Evolutionary conservation across 2,888 invertebrate genomes (phyloP).

Genomic region (Synergus umbraculus): DNA sequence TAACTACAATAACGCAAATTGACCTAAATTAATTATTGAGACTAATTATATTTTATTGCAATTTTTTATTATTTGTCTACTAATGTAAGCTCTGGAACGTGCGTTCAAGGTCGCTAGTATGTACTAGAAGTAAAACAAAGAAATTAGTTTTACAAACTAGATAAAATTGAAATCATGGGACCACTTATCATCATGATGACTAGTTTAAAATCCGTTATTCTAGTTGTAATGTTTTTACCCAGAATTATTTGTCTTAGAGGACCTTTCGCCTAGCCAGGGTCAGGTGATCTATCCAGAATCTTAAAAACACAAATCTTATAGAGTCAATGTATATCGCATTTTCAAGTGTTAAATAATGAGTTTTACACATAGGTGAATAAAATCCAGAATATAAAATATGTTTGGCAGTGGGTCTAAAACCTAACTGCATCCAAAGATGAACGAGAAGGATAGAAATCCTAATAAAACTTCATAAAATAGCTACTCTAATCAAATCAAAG

Average conservation of each 20-base stretch:
- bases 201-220: not conserved
- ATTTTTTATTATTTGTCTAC: not conserved
- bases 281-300: not conserved
- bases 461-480: no score
- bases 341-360: no score
- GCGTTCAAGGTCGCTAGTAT: not conserved
- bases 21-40: conserved; percentile 1
- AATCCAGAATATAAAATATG: not conserved
- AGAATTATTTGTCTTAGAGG: no score
- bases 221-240: no score
- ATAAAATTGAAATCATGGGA: not conserved
- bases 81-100: not conserved
- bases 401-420: no score
- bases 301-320: not conserved
- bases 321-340: not conserved
- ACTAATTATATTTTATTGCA: conserved; percentile 9
- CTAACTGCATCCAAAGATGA: no score
- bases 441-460: no score
- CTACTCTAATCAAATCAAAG: no score
- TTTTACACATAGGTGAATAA: no score
- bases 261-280: no score
- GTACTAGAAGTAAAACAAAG: conserved; percentile 4
- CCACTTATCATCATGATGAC: conserved; percentile 8
- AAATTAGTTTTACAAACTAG: not conserved
- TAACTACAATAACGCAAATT: not conserved